These are phyloP conservation scores for Abscondita cerata DNA, from an alignment of 2,888 invertebrate genomes.

Conservation along the genomic window DNA sequence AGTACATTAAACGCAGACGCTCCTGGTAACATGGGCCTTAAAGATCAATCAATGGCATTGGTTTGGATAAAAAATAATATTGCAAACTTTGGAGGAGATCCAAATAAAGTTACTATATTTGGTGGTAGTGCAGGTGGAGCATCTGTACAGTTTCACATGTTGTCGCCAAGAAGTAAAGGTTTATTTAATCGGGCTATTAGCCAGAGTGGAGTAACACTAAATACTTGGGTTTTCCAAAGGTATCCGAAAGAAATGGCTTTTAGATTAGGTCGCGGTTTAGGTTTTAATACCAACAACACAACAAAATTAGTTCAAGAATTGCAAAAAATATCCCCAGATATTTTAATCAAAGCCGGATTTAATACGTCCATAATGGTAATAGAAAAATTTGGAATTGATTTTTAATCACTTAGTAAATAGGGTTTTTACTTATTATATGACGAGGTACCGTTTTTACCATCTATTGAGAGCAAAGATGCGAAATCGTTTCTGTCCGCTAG, in stretches of 20 bases:
- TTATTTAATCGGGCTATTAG: constrained; percentile 26
- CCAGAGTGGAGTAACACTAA: constrained; percentile 24
- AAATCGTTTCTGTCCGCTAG: constrained; percentile 13
- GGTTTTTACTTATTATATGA: constrained; percentile 18
- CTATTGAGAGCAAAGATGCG: constrained; percentile 11
- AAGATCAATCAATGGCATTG: constrained; percentile 32
- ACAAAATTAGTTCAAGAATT: constrained; percentile 10
- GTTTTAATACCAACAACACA: constrained; percentile 4
- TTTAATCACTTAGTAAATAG: constrained; percentile 12
- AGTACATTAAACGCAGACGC: constrained; percentile 38
- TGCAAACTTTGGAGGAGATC: constrained; percentile 35
- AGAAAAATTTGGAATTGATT: no score
- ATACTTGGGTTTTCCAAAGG: constrained; percentile 22
- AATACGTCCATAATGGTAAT: constrained; percentile 19
- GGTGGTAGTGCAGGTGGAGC: constrained; percentile 38
- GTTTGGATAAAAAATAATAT: constrained; percentile 34
- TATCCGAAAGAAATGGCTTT: constrained; percentile 11
- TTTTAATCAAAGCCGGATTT: constrained; percentile 15
- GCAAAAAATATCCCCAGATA: constrained; percentile 14
- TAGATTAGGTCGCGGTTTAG: constrained; percentile 9
- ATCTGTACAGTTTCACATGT: constrained; percentile 31
- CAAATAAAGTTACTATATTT: constrained; percentile 32
- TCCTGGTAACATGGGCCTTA: constrained; percentile 39
- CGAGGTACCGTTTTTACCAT: constrained; percentile 19
- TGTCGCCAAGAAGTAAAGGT: constrained; percentile 24